A percentile compares a stretch with the other conserved stretches of the same genome.
Conservation (phyloP, 2,113 vertebrate species). For the Bungarus multicinctus region DNA sequence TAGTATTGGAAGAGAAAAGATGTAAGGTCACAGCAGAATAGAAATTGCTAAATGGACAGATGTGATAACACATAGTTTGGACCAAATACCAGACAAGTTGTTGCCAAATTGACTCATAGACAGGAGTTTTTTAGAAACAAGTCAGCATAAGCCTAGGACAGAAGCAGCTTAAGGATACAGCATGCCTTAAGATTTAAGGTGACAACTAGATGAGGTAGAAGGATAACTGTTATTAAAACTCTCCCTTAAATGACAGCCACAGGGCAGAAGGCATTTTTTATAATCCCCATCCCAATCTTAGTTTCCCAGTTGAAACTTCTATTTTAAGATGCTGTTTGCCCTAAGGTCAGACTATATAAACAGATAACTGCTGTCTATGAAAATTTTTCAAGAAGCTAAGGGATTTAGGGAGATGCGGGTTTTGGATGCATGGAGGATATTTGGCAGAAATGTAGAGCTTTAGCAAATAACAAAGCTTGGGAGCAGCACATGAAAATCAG, state of each 20-base stretch:
- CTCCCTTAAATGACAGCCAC: neutral
- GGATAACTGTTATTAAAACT: neutral
- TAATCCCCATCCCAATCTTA: neutral
- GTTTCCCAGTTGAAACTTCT: neutral
- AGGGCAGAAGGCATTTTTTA: neutral
- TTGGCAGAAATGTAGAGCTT: slow-evolving; percentile 11
- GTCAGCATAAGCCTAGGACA: neutral
- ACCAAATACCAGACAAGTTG: neutral
- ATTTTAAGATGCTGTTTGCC: neutral
- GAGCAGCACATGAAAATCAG: neutral
- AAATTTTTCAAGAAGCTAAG: neutral
- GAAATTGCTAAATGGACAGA: neutral
- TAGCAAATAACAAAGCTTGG: neutral
- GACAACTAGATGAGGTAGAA: neutral
- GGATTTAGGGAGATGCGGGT: neutral
- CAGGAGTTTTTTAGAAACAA: neutral
- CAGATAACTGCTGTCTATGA: neutral
- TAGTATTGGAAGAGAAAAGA: neutral
- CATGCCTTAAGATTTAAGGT: neutral
- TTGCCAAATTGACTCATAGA: neutral
- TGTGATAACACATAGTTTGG: neutral
- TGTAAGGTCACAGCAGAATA: neutral
- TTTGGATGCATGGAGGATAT: neutral
- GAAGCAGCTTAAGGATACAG: neutral
- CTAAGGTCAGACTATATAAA: neutral